Evolutionary conservation across 1,140 invertebrate species (phyloP).

Genomic region (Listronotus oregonensis): DNA sequence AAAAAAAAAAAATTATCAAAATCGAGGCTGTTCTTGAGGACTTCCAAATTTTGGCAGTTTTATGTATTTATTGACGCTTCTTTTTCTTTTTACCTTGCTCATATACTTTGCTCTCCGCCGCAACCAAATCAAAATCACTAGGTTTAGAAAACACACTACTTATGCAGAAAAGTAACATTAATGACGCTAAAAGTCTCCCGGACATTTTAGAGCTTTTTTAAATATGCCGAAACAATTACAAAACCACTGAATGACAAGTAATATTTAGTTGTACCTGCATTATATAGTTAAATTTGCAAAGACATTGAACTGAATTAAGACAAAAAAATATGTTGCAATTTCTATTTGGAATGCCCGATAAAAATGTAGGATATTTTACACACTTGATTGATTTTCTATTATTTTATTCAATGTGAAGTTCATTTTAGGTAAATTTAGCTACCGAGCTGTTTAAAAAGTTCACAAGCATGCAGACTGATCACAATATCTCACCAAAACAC

Average conservation of each 20-base stretch:
- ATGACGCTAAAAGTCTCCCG: neutral
- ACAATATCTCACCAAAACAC: too few relatives aligned
- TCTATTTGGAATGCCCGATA: conserved; percentile 9
- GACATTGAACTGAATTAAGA: conserved; percentile 30
- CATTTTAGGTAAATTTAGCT: neutral
- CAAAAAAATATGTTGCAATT: conserved; percentile 12
- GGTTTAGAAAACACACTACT: conserved; percentile 7
- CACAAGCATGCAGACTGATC: too few relatives aligned
- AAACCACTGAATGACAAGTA: neutral
- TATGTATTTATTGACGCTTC: too few relatives aligned
- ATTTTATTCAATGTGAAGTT: conserved; percentile 16
- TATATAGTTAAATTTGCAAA: conserved; percentile 16
- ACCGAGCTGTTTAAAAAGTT: too few relatives aligned
- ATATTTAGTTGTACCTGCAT: neutral
- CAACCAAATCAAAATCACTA: conserved; percentile 21
- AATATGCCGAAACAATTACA: neutral
- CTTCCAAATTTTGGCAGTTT: too few relatives aligned
- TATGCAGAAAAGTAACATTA: conserved; percentile 5
- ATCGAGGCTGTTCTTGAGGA: too few relatives aligned
- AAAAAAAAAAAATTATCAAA: too few relatives aligned
- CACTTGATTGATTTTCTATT: conserved; percentile 17
- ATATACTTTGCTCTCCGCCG: conserved; percentile 15
- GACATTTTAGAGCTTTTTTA: neutral
- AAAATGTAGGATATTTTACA: conserved; percentile 21
- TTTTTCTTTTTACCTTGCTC: conserved; percentile 15